Evolutionary conservation across 1,140 invertebrate species (phyloP).

Genomic region (Drosophila willistoni): DNA sequence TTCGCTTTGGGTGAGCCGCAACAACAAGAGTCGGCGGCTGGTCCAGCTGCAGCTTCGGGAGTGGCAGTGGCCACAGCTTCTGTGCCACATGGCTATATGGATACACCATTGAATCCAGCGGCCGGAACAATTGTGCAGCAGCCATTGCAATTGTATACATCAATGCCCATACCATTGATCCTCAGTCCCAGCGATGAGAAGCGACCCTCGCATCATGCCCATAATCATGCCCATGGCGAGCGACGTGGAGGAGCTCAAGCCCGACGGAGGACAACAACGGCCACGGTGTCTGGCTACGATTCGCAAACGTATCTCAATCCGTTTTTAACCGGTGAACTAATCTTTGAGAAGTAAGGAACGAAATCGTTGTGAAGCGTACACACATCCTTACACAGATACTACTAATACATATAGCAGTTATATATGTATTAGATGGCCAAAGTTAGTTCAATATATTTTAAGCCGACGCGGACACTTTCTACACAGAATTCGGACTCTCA

Average conservation of each 20-base stretch:
- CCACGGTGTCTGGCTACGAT: slow-evolving; percentile 73
- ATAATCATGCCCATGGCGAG: slow-evolving; percentile 65
- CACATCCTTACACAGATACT: slow-evolving; percentile 7
- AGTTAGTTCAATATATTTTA: slow-evolving; percentile 8
- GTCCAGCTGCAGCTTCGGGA: neutral
- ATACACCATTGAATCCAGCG: slow-evolving; percentile 67
- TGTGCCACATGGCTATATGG: slow-evolving; percentile 65
- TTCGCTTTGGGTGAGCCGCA: slow-evolving; percentile 39
- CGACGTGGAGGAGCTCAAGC: slow-evolving; percentile 49
- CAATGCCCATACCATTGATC: slow-evolving; percentile 78
- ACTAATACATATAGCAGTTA: neutral
- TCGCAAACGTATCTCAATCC: slow-evolving; percentile 80
- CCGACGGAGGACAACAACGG: slow-evolving; percentile 64
- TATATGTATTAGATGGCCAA: slow-evolving; percentile 18
- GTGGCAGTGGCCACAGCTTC: slow-evolving; percentile 36
- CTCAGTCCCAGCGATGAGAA: slow-evolving; percentile 78
- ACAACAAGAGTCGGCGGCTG: slow-evolving; percentile 20
- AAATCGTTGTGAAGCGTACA: neutral
- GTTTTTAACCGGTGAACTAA: slow-evolving; percentile 77
- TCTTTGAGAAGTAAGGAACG: slow-evolving; percentile 76
- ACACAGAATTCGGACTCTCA: slow-evolving; percentile 7
- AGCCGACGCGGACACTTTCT: neutral
- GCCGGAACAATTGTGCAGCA: slow-evolving; percentile 70
- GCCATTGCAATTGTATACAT: slow-evolving; percentile 70
- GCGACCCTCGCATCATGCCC: slow-evolving; percentile 60